These are phyloP conservation scores for Oryzias woworae DNA, from an alignment of 2,113 vertebrate genomes.

Conservation along the genomic window DNA sequence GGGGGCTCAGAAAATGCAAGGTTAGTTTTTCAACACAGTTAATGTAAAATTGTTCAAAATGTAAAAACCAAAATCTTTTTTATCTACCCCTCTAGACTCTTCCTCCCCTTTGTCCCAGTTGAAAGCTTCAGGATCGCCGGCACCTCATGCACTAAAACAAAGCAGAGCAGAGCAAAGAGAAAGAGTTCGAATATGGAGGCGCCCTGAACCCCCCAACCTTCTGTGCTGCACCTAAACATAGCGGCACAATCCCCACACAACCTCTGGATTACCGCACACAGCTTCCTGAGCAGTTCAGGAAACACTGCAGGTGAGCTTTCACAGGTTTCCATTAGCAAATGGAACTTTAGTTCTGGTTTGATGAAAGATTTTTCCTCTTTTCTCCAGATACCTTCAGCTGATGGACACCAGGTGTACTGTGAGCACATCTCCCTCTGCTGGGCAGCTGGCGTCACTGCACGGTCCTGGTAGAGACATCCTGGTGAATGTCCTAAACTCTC, in stretches of 20 bases:
- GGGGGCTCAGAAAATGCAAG: slow-evolving; percentile 63
- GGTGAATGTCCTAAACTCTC: slow-evolving; percentile 67
- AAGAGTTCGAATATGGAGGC: slow-evolving; percentile 31
- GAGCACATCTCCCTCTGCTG: neutral
- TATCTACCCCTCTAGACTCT: slow-evolving; percentile 76
- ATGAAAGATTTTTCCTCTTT: neutral
- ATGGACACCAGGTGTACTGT: neutral
- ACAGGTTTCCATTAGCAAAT: neutral
- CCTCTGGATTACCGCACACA: slow-evolving; percentile 74
- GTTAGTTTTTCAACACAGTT: slow-evolving; percentile 16
- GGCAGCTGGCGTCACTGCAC: slow-evolving; percentile 14
- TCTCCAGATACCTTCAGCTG: slow-evolving; percentile 27
- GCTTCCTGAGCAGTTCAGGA: slow-evolving; percentile 72
- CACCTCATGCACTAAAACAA: slow-evolving; percentile 20
- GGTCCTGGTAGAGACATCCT: slow-evolving; percentile 71
- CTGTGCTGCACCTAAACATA: slow-evolving; percentile 80
- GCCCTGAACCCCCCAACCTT: slow-evolving; percentile 76
- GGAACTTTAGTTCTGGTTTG: neutral
- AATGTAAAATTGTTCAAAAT: neutral
- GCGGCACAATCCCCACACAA: slow-evolving; percentile 82
- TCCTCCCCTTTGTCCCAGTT: slow-evolving; percentile 73
- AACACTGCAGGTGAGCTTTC: slow-evolving; percentile 71
- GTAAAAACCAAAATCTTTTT: neutral
- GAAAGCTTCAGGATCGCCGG: slow-evolving; percentile 1
- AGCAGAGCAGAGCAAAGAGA: slow-evolving; percentile 56